Percentiles rank a stretch among this genome's conserved stretches.
Evolutionary conservation across 2,113 vertebrate species (phyloP).

Genomic region (Oreamnos americanus): DNA sequence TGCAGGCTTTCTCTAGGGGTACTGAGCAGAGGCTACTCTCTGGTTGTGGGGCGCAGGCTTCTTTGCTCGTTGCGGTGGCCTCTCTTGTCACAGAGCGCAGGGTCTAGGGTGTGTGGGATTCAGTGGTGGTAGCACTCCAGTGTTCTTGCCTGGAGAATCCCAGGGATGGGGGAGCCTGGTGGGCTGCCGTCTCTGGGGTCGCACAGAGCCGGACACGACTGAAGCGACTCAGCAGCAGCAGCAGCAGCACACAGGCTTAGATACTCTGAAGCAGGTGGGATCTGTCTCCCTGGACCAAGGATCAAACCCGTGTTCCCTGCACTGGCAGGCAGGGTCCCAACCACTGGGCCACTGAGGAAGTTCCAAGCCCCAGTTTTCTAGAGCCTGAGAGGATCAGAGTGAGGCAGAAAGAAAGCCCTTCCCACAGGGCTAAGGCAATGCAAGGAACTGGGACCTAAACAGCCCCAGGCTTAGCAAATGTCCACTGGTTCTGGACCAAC

Average conservation of each 20-base stretch:
- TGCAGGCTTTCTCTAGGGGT: background rate
- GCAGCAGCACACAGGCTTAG: background rate
- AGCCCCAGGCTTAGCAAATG: background rate
- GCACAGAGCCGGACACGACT: too few relatives aligned
- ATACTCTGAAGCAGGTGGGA: background rate
- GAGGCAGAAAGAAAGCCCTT: background rate
- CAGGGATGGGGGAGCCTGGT: too few relatives aligned
- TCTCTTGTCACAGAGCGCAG: background rate
- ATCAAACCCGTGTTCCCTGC: background rate
- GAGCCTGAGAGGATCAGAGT: background rate
- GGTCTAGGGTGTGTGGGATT: background rate
- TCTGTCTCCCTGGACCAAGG: background rate
- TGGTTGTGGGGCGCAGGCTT: background rate
- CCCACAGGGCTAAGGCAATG: background rate
- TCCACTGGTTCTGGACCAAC: background rate
- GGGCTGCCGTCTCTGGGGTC: too few relatives aligned
- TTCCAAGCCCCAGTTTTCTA: background rate
- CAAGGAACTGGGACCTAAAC: background rate
- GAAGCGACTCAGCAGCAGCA: too few relatives aligned
- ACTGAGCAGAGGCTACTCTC: background rate
- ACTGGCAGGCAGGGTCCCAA: background rate
- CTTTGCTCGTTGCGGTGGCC: background rate
- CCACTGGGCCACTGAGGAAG: background rate
- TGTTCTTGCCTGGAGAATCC: too few relatives aligned
- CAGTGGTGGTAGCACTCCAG: background rate